Conservation (phyloP, 2,113 vertebrate species). For the Odontophorus gujanensis region DNA sequence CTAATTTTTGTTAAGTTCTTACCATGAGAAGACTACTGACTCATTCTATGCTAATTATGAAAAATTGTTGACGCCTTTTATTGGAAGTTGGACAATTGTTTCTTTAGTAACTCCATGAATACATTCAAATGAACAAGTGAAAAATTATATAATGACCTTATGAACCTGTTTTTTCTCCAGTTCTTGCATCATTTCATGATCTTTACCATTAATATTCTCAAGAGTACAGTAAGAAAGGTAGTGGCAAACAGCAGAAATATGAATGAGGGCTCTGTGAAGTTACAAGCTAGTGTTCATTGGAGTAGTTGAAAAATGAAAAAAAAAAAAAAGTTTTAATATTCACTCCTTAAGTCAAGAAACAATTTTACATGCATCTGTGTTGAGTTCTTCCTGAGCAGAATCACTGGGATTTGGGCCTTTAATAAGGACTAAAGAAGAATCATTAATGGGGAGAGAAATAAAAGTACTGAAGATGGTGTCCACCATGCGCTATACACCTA, state of each 20-base stretch:
- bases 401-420: neutral
- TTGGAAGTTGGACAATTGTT: neutral
- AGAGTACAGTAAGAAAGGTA: neutral
- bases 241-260: neutral
- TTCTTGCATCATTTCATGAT: neutral
- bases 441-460: neutral
- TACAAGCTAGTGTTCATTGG: neutral
- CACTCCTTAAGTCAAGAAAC: neutral
- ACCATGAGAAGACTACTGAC: neutral
- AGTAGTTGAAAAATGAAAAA: neutral
- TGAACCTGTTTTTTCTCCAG: neutral
- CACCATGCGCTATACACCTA: neutral
- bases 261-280: neutral
- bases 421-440: neutral
- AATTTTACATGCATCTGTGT: neutral
- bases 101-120: neutral
- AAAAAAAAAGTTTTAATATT: neutral
- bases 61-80: neutral
- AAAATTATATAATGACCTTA: neutral
- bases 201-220: neutral
- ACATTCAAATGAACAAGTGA: neutral
- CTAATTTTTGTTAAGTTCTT: neutral
- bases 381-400: neutral
- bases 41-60: neutral
- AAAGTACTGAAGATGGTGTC: neutral